These are phyloP conservation scores for Apistogramma diplotaenia DNA, from an alignment of 2,113 vertebrate species.

Conservation along the genomic window DNA sequence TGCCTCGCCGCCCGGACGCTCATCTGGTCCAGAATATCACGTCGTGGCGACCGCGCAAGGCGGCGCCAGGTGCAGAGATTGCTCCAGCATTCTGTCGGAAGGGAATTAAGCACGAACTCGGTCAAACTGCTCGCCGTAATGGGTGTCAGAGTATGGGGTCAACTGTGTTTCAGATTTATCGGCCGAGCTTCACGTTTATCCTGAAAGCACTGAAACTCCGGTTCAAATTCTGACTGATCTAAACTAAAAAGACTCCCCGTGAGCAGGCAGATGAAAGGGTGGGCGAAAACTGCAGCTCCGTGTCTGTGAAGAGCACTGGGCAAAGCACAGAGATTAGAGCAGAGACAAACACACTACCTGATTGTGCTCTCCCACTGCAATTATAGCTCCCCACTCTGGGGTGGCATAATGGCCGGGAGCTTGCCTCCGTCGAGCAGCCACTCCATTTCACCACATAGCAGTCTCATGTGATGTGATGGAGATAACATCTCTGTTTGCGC, in stretches of 20 bases:
- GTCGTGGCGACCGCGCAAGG: not conserved
- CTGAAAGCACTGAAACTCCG: slow-evolving; percentile 25
- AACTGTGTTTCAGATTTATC: slow-evolving; percentile 20
- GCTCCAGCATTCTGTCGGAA: slow-evolving; percentile 8
- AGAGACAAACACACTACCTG: slow-evolving; percentile 47
- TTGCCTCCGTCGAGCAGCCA: slow-evolving; percentile 29
- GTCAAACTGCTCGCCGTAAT: not conserved
- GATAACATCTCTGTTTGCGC: slow-evolving; percentile 26
- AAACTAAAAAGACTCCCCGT: slow-evolving; percentile 33
- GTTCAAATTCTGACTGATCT: slow-evolving; percentile 43
- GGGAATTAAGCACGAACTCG: not conserved
- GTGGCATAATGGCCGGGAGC: slow-evolving; percentile 45
- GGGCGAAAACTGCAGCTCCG: slow-evolving; percentile 1
- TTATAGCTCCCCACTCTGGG: slow-evolving; percentile 42
- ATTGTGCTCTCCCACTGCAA: slow-evolving; percentile 53
- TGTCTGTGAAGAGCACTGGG: slow-evolving; percentile 18
- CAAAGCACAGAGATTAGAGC: slow-evolving; percentile 48
- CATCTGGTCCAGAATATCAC: not conserved
- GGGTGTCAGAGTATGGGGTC: not conserved
- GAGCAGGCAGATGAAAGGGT: slow-evolving; percentile 53
- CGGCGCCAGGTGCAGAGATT: slow-evolving; percentile 22
- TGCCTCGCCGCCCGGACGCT: not conserved
- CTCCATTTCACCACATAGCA: slow-evolving; percentile 41
- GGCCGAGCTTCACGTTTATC: not conserved
- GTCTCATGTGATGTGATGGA: slow-evolving; percentile 40